A percentile compares a stretch with the other conserved stretches of the same genome.
Evolutionary conservation across 2,888 invertebrate species (phyloP).

Genomic region (Psococerastis gibbosa): DNA sequence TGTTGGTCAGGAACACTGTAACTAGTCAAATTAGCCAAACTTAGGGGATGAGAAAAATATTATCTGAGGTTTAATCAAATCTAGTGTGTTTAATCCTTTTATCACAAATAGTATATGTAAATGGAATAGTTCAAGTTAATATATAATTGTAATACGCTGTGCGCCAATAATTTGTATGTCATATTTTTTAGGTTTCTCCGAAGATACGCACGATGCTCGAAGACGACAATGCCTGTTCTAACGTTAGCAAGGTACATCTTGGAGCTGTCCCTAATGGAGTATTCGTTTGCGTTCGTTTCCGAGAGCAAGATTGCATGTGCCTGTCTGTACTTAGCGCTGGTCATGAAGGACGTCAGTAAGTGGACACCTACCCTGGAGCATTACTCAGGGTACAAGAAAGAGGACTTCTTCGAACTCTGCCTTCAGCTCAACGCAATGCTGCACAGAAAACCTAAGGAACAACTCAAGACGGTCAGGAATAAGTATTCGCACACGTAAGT

Average conservation of each 20-base stretch:
- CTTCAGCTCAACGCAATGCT: slow-evolving; percentile 54
- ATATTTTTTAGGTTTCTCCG: slow-evolving; percentile 4
- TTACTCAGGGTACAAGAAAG: slow-evolving; percentile 60
- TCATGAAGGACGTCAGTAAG: slow-evolving; percentile 56
- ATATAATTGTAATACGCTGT: too few species aligned
- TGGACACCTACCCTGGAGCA: slow-evolving; percentile 60
- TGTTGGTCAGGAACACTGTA: too few species aligned
- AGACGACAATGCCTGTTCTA: slow-evolving; percentile 73
- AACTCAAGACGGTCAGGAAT: slow-evolving; percentile 68
- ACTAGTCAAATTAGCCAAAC: too few species aligned
- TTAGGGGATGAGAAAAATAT: too few species aligned
- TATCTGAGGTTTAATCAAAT: too few species aligned
- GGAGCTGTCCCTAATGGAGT: slow-evolving; percentile 86
- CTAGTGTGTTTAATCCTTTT: too few species aligned
- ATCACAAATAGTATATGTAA: too few species aligned
- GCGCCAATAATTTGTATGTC: too few species aligned
- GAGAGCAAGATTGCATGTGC: slow-evolving; percentile 88
- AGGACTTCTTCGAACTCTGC: slow-evolving; percentile 55
- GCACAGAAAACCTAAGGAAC: slow-evolving; percentile 54
- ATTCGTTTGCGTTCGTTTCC: slow-evolving; percentile 50
- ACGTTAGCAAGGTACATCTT: slow-evolving; percentile 89
- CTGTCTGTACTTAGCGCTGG: slow-evolving; percentile 66
- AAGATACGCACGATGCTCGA: slow-evolving; percentile 34
- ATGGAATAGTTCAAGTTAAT: too few species aligned
- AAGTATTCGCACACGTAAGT: slow-evolving; percentile 82